Evolutionary conservation across 2,797 vertebrate genomes (phyloP).

Genomic region (Malurus leucopterus): DNA sequence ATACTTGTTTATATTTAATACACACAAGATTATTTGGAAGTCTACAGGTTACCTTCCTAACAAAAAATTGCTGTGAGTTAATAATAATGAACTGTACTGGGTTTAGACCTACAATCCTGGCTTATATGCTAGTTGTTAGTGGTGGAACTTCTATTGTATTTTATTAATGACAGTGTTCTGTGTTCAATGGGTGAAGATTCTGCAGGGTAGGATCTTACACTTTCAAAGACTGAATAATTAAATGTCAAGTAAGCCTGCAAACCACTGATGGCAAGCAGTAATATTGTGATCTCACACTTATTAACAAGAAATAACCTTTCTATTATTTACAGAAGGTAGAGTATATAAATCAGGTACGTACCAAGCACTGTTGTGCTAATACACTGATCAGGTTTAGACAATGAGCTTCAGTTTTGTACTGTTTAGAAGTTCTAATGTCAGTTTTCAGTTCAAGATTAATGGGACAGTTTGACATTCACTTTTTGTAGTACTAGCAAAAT

Average conservation of each 20-base stretch:
- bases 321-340: constrained; percentile 71
- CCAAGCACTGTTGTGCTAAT: constrained; percentile 72
- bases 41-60: constrained; percentile 59
- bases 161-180: constrained; percentile 67
- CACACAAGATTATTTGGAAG: constrained; percentile 32
- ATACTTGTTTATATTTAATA: constrained; percentile 65
- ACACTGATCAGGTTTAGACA: constrained; percentile 75
- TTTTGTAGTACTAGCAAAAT: constrained; percentile 76
- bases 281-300: constrained; percentile 56
- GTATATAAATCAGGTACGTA: constrained; percentile 77
- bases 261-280: constrained; percentile 48
- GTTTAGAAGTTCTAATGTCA: constrained; percentile 62
- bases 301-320: constrained; percentile 67
- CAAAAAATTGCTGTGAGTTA: constrained; percentile 62
- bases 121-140: constrained; percentile 58
- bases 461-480: constrained; percentile 68
- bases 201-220: constrained; percentile 73
- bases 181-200: constrained; percentile 72
- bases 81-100: constrained; percentile 53
- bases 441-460: constrained; percentile 68
- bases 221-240: constrained; percentile 63
- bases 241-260: constrained; percentile 46
- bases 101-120: constrained; percentile 56
- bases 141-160: constrained; percentile 62
- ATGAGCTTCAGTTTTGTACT: constrained; percentile 65